Evolutionary conservation across 2,888 invertebrate species (phyloP).

Genomic region (Philereme transversata): DNA sequence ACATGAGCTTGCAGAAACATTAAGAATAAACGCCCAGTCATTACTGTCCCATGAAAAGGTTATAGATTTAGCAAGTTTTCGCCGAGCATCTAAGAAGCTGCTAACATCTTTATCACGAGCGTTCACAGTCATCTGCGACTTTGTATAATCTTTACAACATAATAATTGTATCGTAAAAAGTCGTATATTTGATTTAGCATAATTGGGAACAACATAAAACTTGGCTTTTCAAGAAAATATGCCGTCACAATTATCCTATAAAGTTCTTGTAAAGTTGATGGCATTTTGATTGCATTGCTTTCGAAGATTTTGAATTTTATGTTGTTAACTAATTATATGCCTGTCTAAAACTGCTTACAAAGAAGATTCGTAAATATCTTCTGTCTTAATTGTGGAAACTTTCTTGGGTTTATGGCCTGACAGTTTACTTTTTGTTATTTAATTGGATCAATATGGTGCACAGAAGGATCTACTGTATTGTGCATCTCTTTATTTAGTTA

Average conservation of each 20-base stretch:
- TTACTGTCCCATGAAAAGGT: constrained; percentile 13
- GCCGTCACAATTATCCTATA: constrained; percentile 37
- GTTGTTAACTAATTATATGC: constrained; percentile 36
- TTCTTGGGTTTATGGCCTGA: constrained; percentile 10
- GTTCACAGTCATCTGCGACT: constrained; percentile 21
- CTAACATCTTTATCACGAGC: constrained; percentile 15
- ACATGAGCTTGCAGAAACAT: constrained; percentile 5
- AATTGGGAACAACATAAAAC: constrained; percentile 38
- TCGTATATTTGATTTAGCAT: constrained; percentile 40
- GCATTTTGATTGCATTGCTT: constrained; percentile 36
- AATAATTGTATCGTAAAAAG: constrained; percentile 35
- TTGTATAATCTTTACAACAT: constrained; percentile 37
- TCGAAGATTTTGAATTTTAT: constrained; percentile 29
- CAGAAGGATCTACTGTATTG: neutral
- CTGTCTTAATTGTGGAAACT: constrained; percentile 2
- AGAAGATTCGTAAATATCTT: constrained; percentile 22
- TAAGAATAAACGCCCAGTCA: neutral
- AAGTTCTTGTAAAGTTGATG: constrained; percentile 32
- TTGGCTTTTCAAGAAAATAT: constrained; percentile 30
- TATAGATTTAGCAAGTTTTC: constrained; percentile 17
- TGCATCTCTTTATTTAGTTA: neutral
- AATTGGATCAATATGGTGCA: constrained; percentile 13
- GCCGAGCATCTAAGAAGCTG: constrained; percentile 21
- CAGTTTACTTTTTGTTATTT: constrained; percentile 5
- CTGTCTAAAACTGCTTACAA: constrained; percentile 24